Evolutionary conservation across 2,113 vertebrate genomes (phyloP), one percentile per base, ranked within the genome.

Genomic region (Ailuropoda melanoleuca): DNA sequence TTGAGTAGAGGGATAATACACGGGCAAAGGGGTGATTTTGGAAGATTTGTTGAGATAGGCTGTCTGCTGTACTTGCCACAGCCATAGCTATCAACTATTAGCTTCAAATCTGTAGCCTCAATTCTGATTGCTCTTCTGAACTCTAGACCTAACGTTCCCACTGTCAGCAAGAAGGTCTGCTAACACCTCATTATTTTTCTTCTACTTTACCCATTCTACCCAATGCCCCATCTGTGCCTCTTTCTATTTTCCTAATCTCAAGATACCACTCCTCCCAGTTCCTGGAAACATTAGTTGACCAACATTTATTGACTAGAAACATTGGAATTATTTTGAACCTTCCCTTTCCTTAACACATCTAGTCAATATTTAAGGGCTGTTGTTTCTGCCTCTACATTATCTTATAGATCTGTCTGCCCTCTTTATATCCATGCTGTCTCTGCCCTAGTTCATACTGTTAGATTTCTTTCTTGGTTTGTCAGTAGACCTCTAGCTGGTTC

Each of bases 51-150:
- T 90, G n/a, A 95, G 88, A 93, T 50, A 74, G 56, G 37, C 14
- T 66, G 10, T 56, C 14, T 81, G 5, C 21, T 78, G 8, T 21
- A 2, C 56, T 56, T 90, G 18, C 26, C 26, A 70, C 39, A 50
- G 34, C 58, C 43, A 93, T 53, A 78, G 18, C 46, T 85, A 6
- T 77, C 66, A 80, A 13, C 39, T 39, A 23, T 92, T 74, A 78
- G 15, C 34, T 80, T 75, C 70, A 82, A 46, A 72, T 91, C 34
- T 74, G 3, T 84, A 56, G 66, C 62, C 60, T 84, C 39, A 77
- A 46, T 93, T 92, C 53, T 91, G 66, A 77, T 43, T n/a, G 50
- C 55, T 88, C 50, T 89, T 82, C 64, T 89, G 58, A 93, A 83
- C 15, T 82, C 6, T 64, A 39, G 81, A 72, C 3, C 81, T 88